Base-by-base conservation (phyloP, 2,113 vertebrate genomes). In the Pagrus major region DNA sequence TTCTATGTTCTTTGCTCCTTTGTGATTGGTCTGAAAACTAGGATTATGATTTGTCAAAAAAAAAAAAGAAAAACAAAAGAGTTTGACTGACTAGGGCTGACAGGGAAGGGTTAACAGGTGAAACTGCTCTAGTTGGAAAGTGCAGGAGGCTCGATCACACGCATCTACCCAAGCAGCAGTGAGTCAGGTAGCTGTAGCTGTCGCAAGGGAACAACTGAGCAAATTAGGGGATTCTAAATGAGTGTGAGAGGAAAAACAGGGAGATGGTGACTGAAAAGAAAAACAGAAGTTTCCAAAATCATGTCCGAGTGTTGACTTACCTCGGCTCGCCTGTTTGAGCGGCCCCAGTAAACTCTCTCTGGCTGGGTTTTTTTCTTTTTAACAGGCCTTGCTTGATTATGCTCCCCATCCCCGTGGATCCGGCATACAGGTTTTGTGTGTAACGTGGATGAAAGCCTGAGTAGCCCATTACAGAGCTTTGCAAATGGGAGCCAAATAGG, bases 121-220 rank as follows among this genome's bases (percentile, higher is more conserved):
- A 90, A 93, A 88, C 87, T 69, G 41, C 86, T 87, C 59, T 52
- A 33, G 68, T 44, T 88, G 92, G 91, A 94, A 94, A 92, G 84
- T 92, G 70, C 82, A 88, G 85, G 72, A 89, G 81, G 81, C 46
- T 67, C 11, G 15, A 44, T 80, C 79, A 55, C 61, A 68, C 58
- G 75, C 75, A 80, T 78, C 86, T 65, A 86, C 68, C 70, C 73
- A 71, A 78, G 56, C 78, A 83, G 70, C 80, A 86, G 81, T 93
- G 92, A 94, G 88, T 93, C 92, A 93, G 85, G 79, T 80, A 33
- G 52, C 12, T 49, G 29, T 49, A 58, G 67, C 63, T 78, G 64
- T 71, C 37, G 35, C 41, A 88, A 88, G 66, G 88, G 89, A 88
- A 86, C 83, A 89, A 55, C 18, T 91, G 90, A 86, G 88, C 84